Evolutionary conservation across 2,888 invertebrate species (phyloP).

Genomic region (Halictus ligatus): DNA sequence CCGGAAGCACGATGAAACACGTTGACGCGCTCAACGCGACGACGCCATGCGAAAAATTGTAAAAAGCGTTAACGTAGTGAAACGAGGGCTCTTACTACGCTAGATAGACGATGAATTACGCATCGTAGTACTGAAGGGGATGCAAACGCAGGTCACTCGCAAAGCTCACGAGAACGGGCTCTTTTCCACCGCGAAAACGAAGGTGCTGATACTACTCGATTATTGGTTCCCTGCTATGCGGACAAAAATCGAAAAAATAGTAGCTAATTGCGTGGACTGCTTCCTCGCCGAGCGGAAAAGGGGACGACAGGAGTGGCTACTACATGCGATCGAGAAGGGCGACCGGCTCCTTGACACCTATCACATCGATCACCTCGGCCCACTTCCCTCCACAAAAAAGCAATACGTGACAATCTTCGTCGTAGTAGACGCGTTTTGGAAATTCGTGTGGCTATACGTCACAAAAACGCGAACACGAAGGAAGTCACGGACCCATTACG

Average conservation of each 20-base stretch:
- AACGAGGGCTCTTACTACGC: no score
- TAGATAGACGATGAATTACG: neutral
- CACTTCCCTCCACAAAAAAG: neutral
- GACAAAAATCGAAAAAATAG: neutral
- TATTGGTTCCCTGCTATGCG: neutral
- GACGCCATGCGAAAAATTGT: neutral
- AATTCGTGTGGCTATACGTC: neutral
- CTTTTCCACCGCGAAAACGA: neutral
- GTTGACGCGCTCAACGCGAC: constrained; percentile 63
- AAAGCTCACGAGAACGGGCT: neutral
- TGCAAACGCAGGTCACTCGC: neutral
- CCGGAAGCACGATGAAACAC: constrained; percentile 56
- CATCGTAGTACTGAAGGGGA: neutral
- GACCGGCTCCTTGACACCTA: neutral
- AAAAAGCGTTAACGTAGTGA: neutral
- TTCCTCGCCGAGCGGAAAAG: neutral
- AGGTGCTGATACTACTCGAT: neutral
- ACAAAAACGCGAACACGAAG: neutral
- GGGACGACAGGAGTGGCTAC: neutral
- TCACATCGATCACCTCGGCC: neutral
- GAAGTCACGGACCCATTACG: neutral
- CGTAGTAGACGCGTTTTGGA: neutral
- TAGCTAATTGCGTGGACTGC: neutral
- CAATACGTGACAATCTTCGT: neutral
- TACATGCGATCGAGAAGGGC: neutral